These are phyloP conservation scores for Procambarus virginalis DNA, from an alignment of 1,140 invertebrate species.

Conservation along the genomic window DNA sequence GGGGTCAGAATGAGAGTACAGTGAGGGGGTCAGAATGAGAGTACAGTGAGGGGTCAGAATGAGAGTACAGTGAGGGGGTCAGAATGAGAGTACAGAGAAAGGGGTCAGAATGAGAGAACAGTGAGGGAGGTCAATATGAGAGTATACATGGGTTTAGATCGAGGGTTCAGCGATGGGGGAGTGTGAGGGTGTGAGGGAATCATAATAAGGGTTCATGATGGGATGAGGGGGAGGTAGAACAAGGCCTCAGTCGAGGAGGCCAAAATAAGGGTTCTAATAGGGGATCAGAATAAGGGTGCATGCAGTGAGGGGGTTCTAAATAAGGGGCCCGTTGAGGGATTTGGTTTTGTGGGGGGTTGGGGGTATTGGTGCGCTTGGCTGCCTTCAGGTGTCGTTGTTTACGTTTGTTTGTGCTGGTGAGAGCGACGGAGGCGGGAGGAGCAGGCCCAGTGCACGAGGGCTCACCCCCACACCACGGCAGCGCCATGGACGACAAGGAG, in stretches of 20 bases:
- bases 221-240: neutral
- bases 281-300: neutral
- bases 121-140: neutral
- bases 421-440: neutral
- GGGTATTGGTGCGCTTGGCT: neutral
- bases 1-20: too few species aligned
- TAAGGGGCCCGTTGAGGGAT: too few species aligned
- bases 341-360: too few species aligned
- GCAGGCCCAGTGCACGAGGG: neutral
- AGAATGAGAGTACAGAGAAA: neutral
- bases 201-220: neutral
- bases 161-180: neutral
- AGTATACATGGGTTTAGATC: neutral
- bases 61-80: neutral
- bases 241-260: neutral
- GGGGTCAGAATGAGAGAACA: slow-evolving; percentile 5
- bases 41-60: neutral
- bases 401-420: neutral
- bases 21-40: too few species aligned
- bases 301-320: too few species aligned
- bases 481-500: slow-evolving; percentile 4
- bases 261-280: neutral
- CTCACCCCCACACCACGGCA: neutral
- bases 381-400: neutral
- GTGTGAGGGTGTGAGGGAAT: neutral